Conservation (phyloP, 2,113 vertebrate species). For the Arenaria interpres region DNA sequence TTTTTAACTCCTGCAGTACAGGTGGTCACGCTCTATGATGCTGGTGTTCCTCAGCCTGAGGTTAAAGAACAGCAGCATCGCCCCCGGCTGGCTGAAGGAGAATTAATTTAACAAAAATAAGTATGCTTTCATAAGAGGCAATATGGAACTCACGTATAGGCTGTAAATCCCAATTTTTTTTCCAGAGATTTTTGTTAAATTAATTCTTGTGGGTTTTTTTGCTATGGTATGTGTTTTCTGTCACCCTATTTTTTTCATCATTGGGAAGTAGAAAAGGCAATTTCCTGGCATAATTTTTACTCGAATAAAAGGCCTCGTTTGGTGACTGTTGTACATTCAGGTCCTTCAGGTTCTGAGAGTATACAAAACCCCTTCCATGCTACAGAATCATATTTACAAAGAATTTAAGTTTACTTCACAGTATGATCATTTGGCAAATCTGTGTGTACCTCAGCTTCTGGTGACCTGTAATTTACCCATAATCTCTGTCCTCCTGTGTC, state of each 20-base stretch:
- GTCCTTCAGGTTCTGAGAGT: neutral
- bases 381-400: neutral
- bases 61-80: neutral
- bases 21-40: rapidly evolving
- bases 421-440: neutral
- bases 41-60: neutral
- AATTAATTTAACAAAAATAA: no score
- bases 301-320: neutral
- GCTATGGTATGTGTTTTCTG: neutral
- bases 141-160: no score
- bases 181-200: neutral
- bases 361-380: neutral
- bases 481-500: neutral
- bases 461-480: neutral
- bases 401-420: neutral
- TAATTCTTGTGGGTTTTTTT: neutral
- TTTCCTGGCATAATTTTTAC: neutral
- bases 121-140: no score
- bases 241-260: neutral
- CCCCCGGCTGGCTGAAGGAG: no score
- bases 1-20: neutral
- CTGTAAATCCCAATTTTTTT: no score
- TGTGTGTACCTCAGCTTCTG: neutral
- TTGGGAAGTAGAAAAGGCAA: neutral
- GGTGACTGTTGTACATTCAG: neutral